A percentile compares a stretch with the other conserved stretches of the same genome.
Conservation (phyloP, 2,113 vertebrate species). For the Rhea pennata region DNA sequence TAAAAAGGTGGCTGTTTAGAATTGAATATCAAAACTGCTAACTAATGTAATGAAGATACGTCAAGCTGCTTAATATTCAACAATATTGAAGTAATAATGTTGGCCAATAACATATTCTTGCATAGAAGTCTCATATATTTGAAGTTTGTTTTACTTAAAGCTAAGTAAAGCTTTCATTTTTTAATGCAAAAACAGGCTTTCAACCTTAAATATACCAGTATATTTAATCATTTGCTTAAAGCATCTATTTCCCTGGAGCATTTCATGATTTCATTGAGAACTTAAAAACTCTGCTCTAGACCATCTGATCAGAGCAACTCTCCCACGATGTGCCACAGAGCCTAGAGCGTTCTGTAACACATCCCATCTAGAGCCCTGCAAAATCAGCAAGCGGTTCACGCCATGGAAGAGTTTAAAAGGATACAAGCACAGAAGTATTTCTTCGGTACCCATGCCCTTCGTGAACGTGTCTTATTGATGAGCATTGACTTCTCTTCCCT, state of each 20-base stretch:
- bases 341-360: neutral
- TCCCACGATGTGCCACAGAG: neutral
- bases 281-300: neutral
- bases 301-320: neutral
- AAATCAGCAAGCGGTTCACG: neutral
- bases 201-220: neutral
- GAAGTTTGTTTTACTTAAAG: neutral
- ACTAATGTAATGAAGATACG: neutral
- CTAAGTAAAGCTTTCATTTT: neutral
- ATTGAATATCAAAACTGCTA: neutral
- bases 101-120: neutral
- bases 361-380: neutral
- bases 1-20: neutral
- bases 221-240: neutral
- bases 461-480: neutral
- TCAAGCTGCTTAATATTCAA: neutral
- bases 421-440: neutral
- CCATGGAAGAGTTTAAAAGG: neutral
- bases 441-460: neutral
- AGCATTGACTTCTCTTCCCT: neutral
- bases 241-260: neutral
- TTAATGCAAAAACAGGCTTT: neutral
- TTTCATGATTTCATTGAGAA: neutral
- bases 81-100: neutral
- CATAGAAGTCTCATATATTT: neutral